Evolutionary conservation across 2,113 vertebrate species (phyloP).

Genomic region (Acrocephalus kingi): DNA sequence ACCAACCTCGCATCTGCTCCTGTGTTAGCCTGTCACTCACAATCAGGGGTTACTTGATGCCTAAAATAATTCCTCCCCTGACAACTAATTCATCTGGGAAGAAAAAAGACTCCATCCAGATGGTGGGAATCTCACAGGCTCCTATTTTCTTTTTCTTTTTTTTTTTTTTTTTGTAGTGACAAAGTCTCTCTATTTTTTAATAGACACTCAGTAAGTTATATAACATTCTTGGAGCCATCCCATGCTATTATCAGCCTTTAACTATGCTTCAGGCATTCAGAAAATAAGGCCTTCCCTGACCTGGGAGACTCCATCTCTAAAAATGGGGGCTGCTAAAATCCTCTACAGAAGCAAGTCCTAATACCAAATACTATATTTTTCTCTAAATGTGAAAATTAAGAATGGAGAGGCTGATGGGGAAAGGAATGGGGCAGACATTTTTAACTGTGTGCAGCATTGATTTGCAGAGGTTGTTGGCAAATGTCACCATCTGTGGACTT

Average conservation of each 20-base stretch:
- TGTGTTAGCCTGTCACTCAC: constrained; percentile 70
- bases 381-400: background rate
- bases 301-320: background rate
- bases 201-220: constrained; percentile 23
- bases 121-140: constrained; percentile 61
- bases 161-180: background rate
- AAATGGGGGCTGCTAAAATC: background rate
- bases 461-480: background rate
- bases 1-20: constrained; percentile 63
- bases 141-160: background rate
- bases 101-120: constrained; percentile 69
- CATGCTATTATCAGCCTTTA: constrained; percentile 5
- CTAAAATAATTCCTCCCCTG: constrained; percentile 68
- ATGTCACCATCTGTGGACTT: background rate
- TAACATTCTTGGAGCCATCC: constrained; percentile 41
- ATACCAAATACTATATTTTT: background rate
- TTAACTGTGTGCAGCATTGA: background rate
- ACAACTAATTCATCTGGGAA: constrained; percentile 68
- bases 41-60: constrained; percentile 63
- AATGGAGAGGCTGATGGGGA: background rate
- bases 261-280: background rate
- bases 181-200: constrained; percentile 21
- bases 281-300: constrained; percentile 38
- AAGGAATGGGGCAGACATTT: background rate
- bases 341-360: background rate